Percentiles rank a stretch among this genome's conserved stretches.
Evolutionary conservation across 2,888 invertebrate species (phyloP).

Genomic region (Abscondita cerata): DNA sequence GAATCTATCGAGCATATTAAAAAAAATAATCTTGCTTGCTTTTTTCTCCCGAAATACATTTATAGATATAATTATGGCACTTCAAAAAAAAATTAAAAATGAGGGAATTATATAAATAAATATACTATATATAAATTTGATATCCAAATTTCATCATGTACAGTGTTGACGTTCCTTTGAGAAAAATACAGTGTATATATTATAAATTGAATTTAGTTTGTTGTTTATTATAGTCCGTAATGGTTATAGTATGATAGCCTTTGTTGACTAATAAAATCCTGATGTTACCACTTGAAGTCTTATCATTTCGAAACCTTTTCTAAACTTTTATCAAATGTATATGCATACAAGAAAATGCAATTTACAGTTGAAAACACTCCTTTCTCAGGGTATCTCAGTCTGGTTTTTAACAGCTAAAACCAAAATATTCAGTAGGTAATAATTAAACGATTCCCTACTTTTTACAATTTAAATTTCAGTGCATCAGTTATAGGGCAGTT

Average conservation of each 20-base stretch:
- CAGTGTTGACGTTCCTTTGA: conserved; percentile 41
- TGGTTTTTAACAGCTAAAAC: too few species aligned
- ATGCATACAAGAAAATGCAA: too few species aligned
- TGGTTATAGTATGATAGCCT: conserved; percentile 47
- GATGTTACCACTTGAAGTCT: conserved; percentile 39
- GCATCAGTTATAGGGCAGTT: too few species aligned
- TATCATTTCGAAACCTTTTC: too few species aligned
- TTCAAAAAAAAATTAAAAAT: conserved; percentile 10
- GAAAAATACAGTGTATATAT: conserved; percentile 41
- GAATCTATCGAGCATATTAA: conserved; percentile 8
- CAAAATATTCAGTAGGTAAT: too few species aligned
- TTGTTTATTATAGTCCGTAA: conserved; percentile 49
- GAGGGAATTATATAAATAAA: conserved; percentile 17
- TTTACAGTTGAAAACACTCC: too few species aligned
- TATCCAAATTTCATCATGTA: conserved; percentile 34
- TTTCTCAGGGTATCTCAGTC: too few species aligned
- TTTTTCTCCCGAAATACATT: not conserved
- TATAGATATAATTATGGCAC: too few species aligned
- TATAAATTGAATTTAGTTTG: conserved; percentile 45
- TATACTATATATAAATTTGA: conserved; percentile 2
- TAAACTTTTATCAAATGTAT: too few species aligned
- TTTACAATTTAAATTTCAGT: too few species aligned
- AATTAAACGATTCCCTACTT: too few species aligned
- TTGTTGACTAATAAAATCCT: conserved; percentile 49
- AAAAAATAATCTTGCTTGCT: conserved; percentile 21